These are phyloP conservation scores for Bergia sp. DNA, from an alignment of 92 coral and sea anemone species.

Conservation along the genomic window DNA sequence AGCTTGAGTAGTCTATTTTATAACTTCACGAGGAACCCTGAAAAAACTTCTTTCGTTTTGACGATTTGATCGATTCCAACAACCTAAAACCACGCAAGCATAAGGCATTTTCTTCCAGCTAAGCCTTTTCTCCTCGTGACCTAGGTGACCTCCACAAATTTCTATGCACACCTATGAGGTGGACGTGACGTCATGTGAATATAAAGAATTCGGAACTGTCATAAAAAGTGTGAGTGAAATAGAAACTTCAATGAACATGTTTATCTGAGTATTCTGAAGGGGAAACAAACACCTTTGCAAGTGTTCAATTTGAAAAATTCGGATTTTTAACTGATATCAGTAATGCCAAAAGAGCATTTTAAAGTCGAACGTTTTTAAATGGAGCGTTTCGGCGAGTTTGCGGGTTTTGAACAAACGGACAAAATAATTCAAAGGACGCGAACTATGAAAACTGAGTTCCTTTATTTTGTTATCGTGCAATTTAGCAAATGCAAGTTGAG, in stretches of 20 bases:
- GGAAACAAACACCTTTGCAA: conserved; percentile 7
- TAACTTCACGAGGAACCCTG: not conserved
- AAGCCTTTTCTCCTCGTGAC: not conserved
- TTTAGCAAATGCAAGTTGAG: not conserved
- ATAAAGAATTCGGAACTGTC: not conserved
- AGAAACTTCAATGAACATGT: not conserved
- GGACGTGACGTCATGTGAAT: conserved; percentile 12
- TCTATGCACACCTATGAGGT: not conserved
- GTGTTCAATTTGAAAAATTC: conserved; percentile 7
- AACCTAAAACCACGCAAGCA: not conserved
- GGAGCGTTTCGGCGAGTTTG: conserved; percentile 2
- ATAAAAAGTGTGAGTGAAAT: not conserved
- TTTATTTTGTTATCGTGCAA: conserved; percentile 23
- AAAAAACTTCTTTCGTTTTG: not conserved
- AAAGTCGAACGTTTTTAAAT: not conserved
- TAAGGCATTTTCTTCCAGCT: not conserved
- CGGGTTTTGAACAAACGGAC: conserved; percentile 17
- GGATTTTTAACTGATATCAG: conserved; percentile 15
- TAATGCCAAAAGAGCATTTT: not conserved
- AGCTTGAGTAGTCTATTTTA: not conserved
- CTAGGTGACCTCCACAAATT: not conserved
- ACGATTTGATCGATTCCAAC: conserved; percentile 5
- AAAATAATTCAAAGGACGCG: not conserved
- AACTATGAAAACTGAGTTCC: not conserved
- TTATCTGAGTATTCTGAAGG: conserved; percentile 4